Evolutionary conservation across 2,888 invertebrate species (phyloP).

Genomic region (Cybosia mesomella): DNA sequence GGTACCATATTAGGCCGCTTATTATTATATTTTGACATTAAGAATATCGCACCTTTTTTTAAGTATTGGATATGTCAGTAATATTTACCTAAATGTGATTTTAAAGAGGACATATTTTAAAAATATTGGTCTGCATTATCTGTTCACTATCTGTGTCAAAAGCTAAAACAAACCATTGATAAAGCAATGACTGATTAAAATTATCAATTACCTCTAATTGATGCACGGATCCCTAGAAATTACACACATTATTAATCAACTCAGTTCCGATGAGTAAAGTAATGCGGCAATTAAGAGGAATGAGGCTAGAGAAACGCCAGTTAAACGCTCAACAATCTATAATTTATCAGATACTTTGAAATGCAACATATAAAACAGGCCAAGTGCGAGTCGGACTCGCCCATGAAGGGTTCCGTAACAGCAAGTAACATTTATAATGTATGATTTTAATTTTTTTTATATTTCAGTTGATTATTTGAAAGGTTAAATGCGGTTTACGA

Average conservation of each 20-base stretch:
- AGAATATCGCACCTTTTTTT: neutral
- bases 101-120: neutral
- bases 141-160: slow-evolving; percentile 21
- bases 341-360: too few species aligned
- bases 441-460: too few species aligned
- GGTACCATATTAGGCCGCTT: too few species aligned
- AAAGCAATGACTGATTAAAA: slow-evolving; percentile 43
- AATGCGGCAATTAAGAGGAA: slow-evolving; percentile 36
- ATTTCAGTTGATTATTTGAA: too few species aligned
- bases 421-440: too few species aligned
- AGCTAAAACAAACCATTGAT: slow-evolving; percentile 33
- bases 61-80: neutral
- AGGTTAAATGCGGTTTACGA: too few species aligned
- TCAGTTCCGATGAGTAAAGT: slow-evolving; percentile 32
- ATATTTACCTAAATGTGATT: neutral
- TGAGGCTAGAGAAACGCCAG: slow-evolving; percentile 22
- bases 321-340: neutral
- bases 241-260: slow-evolving; percentile 24
- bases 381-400: too few species aligned
- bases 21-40: too few species aligned
- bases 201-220: slow-evolving; percentile 47
- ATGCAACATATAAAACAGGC: too few species aligned
- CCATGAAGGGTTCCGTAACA: too few species aligned
- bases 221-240: slow-evolving; percentile 34
- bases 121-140: neutral